Evolutionary conservation across 2,113 vertebrate species (phyloP).

Genomic region (Deroptyus accipitrinus): DNA sequence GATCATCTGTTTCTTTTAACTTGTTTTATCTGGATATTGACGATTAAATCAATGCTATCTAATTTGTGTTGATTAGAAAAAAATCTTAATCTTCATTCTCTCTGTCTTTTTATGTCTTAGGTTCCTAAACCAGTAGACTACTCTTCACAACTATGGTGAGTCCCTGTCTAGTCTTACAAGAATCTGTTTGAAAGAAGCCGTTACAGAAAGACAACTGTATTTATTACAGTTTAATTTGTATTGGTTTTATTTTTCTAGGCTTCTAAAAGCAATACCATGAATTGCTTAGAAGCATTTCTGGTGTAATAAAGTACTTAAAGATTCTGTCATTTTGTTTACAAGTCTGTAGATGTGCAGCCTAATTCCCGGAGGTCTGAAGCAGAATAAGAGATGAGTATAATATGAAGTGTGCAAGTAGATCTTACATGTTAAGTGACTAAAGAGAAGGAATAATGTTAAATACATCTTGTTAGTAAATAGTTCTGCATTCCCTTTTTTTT

Average conservation of each 20-base stretch:
- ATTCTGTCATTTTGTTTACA: background rate
- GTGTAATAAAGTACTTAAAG: background rate
- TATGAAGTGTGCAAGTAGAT: background rate
- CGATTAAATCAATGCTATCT: background rate
- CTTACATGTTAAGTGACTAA: background rate
- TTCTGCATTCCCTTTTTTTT: background rate
- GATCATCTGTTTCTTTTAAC: background rate
- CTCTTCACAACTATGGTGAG: conserved; percentile 90
- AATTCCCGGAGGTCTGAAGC: background rate
- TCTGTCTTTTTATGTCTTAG: conserved; percentile 71
- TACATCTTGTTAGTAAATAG: background rate
- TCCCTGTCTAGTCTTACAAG: conserved; percentile 5
- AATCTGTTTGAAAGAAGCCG: background rate
- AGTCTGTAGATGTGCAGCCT: background rate
- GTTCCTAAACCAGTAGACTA: conserved; percentile 95
- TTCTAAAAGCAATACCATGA: background rate
- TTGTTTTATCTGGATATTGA: background rate
- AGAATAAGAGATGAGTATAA: background rate
- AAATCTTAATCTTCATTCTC: conserved; percentile 44
- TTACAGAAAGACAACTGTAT: background rate
- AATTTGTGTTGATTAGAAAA: background rate
- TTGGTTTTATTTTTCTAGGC: background rate
- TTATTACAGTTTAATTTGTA: background rate
- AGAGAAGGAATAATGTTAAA: background rate
- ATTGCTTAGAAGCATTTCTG: background rate